These are phyloP conservation scores for Electrona antarctica DNA, from an alignment of 2,113 vertebrate genomes.

Conservation along the genomic window DNA sequence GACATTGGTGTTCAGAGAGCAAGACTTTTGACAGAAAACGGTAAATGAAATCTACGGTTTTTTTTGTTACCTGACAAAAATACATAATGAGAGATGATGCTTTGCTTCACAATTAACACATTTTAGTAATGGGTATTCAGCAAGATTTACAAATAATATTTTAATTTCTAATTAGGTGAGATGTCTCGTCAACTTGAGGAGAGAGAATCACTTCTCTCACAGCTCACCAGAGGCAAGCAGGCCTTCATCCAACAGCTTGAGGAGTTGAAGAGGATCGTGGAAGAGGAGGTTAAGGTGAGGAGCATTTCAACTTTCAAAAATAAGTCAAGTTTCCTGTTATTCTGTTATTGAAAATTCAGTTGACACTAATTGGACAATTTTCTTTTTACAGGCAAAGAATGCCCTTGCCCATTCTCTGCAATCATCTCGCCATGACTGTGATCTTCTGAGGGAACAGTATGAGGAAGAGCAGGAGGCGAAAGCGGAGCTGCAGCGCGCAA, in stretches of 20 bases:
- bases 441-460: neutral
- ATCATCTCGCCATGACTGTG: slow-evolving; percentile 5
- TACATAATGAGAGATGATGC: too few relatives aligned
- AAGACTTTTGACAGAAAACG: too few relatives aligned
- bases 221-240: slow-evolving; percentile 75
- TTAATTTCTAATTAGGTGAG: slow-evolving; percentile 63
- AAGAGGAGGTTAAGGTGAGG: slow-evolving; percentile 78
- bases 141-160: too few relatives aligned
- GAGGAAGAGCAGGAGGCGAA: too few relatives aligned
- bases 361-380: neutral
- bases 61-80: slow-evolving; percentile 54
- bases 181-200: slow-evolving; percentile 73
- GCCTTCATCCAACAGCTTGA: slow-evolving; percentile 75
- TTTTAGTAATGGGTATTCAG: too few relatives aligned
- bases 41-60: slow-evolving; percentile 74
- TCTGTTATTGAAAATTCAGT: too few relatives aligned
- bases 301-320: too few relatives aligned
- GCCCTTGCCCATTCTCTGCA: slow-evolving; percentile 4
- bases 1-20: too few relatives aligned
- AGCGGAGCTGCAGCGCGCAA: too few relatives aligned
- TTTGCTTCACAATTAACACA: neutral
- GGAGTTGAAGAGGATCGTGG: slow-evolving; percentile 78
- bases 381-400: neutral
- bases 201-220: slow-evolving; percentile 69
- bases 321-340: too few relatives aligned